phyloP scores from a whole-genome alignment of 2,797 vertebrate genomes.

The Eurystomus glaucurus region DNA sequence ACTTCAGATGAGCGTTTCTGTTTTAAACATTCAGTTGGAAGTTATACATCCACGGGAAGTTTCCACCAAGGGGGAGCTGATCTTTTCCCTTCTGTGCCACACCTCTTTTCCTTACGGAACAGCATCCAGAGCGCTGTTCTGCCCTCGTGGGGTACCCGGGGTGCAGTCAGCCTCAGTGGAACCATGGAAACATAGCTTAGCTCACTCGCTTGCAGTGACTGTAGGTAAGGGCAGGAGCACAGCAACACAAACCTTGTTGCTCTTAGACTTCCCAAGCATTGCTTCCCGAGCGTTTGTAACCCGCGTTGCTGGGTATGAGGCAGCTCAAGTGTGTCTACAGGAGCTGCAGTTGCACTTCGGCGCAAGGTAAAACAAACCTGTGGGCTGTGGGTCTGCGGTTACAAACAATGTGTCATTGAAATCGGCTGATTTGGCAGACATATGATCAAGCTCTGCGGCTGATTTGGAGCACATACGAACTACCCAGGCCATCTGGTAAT shows the following conservation, averaged over 20 bases:
- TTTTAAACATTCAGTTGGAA: background rate
- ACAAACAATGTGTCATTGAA: background rate
- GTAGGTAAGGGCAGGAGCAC: background rate
- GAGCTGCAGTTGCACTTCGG: background rate
- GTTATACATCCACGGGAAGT: background rate
- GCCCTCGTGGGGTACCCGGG: background rate
- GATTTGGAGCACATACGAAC: background rate
- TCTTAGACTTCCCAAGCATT: background rate
- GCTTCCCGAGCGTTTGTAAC: background rate
- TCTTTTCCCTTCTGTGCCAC: background rate
- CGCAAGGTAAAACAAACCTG: background rate
- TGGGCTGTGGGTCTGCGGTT: background rate
- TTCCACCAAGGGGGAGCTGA: background rate
- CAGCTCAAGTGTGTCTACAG: background rate
- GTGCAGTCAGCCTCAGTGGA: background rate
- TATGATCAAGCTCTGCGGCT: background rate
- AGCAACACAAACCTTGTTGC: background rate
- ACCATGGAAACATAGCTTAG: background rate
- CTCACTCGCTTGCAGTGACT: background rate
- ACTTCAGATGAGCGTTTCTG: background rate
- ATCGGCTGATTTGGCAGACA: background rate
- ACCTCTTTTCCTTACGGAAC: background rate
- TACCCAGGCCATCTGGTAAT: conserved; percentile 23
- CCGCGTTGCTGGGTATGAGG: background rate
- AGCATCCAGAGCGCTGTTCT: background rate